phyloP scores from a whole-genome alignment of 2,888 invertebrate genomes.

The Galeruca laticollis region DNA sequence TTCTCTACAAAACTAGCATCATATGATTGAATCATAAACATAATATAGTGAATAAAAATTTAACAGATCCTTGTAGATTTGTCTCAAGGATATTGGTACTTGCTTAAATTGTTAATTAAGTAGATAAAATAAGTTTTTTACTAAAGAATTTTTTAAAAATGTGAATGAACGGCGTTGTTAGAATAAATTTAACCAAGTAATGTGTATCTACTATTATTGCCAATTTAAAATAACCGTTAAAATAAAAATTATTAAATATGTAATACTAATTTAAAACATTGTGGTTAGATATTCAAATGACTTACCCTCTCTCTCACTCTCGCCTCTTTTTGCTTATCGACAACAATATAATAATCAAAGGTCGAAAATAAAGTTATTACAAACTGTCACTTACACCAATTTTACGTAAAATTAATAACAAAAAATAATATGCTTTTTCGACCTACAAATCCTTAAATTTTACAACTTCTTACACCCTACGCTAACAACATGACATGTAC shows the following conservation, averaged over 20 bases:
- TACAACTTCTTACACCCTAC: slow-evolving; percentile 24
- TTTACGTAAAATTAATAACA: slow-evolving; percentile 6
- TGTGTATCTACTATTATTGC: no score
- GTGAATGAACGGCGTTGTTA: no score
- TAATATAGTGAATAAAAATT: neutral
- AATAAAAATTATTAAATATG: neutral
- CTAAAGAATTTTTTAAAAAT: no score
- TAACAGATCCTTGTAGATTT: neutral
- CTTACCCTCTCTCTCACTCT: slow-evolving; percentile 11
- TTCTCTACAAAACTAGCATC: neutral
- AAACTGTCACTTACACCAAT: slow-evolving; percentile 21
- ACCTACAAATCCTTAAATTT: slow-evolving; percentile 18
- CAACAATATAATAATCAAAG: slow-evolving; percentile 1
- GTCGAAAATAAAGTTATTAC: neutral
- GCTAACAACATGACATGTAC: slow-evolving; percentile 7
- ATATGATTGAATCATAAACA: neutral
- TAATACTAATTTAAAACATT: neutral
- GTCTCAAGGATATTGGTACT: slow-evolving; percentile 1
- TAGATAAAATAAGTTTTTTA: neutral
- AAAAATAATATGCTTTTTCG: slow-evolving; percentile 20
- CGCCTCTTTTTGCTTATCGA: neutral
- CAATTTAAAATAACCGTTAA: neutral
- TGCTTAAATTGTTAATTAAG: neutral
- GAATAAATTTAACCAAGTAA: no score
- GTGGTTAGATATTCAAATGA: slow-evolving; percentile 8